Base-by-base conservation (phyloP, 2,797 vertebrate genomes). In the Anguilla obscura region DNA sequence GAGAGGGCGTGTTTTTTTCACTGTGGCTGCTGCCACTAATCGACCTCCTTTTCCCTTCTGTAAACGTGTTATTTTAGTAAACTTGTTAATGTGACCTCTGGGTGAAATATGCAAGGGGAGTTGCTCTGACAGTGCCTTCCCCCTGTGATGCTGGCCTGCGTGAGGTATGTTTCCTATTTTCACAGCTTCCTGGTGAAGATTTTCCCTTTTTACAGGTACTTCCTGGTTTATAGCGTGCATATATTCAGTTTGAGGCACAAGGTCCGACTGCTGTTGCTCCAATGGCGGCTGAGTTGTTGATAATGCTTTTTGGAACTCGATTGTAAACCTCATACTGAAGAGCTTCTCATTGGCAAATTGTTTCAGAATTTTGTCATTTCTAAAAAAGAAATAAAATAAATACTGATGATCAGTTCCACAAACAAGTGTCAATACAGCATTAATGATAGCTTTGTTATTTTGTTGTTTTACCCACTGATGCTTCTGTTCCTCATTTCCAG, bases 361-460 rank as follows among this genome's bases (percentile, higher is more conserved):
- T 36, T 84, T 89, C 24, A 85, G 40, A 60, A 88, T n/a, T 85
- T 90, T 91, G 84, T 89, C 91, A 84, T 89, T 91, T 87, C 94
- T 95, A 89, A n/a, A 88, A 90, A 88, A 89, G 40, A 69, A 1
- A 86, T 50, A 58, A 71, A 82, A 48, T 7, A 45, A 45, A 89
- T 27, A 66, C 40, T 87, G 66, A 89, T 33, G 88, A n/a, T 74
- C 24, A 87, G 30, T 50, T n/a, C 30, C 66, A 8, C 4, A 45
- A 45, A 36, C 14, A 12, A 10, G 24, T 1, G 12, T 9, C 24
- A 27, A 71, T 69, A n/a, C 56, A 86, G 24, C 74, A 79, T 3
- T 45, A 14, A 21, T 71, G 7, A 71, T 33, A 8, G n/a, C 7
- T 71, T n/a, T 9, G 8, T 63, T 63, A n/a, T 63, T 18, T 18